Evolutionary conservation across 2,113 vertebrate species (phyloP).

Genomic region (Maccullochella peelii): DNA sequence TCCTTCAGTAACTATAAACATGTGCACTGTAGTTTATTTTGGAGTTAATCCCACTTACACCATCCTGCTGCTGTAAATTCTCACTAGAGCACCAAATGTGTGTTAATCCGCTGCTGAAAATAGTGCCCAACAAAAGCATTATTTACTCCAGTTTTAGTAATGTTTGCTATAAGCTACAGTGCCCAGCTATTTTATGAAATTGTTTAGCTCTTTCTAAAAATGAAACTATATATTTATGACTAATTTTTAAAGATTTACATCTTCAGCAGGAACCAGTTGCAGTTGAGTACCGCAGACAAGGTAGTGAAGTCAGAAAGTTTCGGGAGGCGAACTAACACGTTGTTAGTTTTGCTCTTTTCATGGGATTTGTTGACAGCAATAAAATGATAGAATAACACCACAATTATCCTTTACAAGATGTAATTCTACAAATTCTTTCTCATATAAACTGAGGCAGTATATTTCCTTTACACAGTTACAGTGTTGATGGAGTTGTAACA

Average conservation of each 20-base stretch:
- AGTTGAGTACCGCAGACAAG: not conserved
- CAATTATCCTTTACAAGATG: not conserved
- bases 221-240: not conserved
- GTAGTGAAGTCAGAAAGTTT: not conserved
- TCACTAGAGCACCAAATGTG: not conserved
- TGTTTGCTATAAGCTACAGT: not conserved
- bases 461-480: not conserved
- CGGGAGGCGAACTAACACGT: not conserved
- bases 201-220: not conserved
- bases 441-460: not conserved
- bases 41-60: not conserved
- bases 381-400: not conserved
- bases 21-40: constrained; percentile 8
- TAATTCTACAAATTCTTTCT: not conserved
- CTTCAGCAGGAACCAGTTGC: not conserved
- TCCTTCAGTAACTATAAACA: not conserved
- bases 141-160: not conserved
- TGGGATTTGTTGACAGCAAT: not conserved
- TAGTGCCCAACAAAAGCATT: constrained; percentile 1
- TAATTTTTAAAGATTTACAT: not conserved
- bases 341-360: not conserved
- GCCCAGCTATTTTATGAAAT: not conserved
- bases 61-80: constrained; percentile 6
- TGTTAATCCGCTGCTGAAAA: constrained; percentile 15
- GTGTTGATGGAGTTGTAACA: constrained; percentile 16